These are phyloP conservation scores for Mythimna lalbum DNA, from an alignment of 2,888 invertebrate genomes.

Conservation along the genomic window DNA sequence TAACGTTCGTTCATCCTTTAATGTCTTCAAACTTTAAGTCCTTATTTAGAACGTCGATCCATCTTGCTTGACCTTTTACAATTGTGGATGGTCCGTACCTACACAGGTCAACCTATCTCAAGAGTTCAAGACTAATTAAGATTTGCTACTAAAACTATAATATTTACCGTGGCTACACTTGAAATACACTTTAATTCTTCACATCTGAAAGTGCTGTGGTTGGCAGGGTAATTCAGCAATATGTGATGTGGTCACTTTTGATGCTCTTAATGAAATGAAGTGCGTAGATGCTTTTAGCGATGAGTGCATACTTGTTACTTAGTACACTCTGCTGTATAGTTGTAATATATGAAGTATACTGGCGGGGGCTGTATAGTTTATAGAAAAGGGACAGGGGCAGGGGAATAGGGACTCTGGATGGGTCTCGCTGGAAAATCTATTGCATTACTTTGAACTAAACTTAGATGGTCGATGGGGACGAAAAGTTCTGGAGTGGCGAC, in stretches of 20 bases:
- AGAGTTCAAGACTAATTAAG: no score
- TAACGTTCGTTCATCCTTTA: background rate
- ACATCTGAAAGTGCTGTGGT: background rate
- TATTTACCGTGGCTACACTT: background rate
- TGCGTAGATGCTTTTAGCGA: conserved; percentile 19
- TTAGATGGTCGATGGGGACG: no score
- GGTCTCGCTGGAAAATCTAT: no score
- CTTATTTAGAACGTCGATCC: background rate
- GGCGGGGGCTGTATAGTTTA: no score
- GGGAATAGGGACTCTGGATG: no score
- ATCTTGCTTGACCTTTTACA: background rate
- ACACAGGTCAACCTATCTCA: no score
- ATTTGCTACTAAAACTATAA: background rate
- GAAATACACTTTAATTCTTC: background rate
- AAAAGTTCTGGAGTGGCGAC: no score
- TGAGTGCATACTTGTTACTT: background rate
- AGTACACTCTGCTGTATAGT: background rate
- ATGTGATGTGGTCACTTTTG: conserved; percentile 26
- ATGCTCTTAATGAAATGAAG: conserved; percentile 2
- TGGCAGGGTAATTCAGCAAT: background rate
- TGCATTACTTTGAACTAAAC: no score
- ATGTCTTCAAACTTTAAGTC: background rate
- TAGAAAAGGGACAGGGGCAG: no score
- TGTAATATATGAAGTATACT: no score
- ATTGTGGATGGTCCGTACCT: background rate